Evolutionary conservation across 2,888 invertebrate genomes (phyloP).

Genomic region (Melinopterus prodromus): DNA sequence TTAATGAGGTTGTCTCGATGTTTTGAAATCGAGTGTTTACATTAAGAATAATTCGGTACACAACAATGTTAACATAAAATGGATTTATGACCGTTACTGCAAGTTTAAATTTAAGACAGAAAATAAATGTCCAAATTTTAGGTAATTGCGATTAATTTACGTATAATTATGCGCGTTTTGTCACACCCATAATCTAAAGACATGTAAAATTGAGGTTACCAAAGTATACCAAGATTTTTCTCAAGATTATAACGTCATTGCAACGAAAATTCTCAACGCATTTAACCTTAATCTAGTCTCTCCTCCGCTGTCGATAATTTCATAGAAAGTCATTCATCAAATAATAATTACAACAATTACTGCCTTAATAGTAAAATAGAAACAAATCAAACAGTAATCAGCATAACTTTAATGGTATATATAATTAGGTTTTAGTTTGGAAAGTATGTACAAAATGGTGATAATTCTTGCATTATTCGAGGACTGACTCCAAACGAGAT

Average conservation of each 20-base stretch:
- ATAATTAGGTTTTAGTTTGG: not conserved
- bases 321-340: conserved; percentile 4
- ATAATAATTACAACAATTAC: not conserved
- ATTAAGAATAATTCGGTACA: not conserved
- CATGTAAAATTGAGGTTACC: not conserved
- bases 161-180: not conserved
- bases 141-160: not conserved
- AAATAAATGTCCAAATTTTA: too few relatives aligned
- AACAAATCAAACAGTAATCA: not conserved
- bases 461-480: conserved; percentile 48
- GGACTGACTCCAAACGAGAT: conserved; percentile 56
- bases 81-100: too few relatives aligned
- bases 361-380: not conserved
- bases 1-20: not conserved
- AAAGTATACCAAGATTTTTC: conserved; percentile 4
- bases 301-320: not conserved
- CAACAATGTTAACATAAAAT: not conserved
- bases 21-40: not conserved
- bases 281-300: not conserved
- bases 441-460: not conserved
- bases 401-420: not conserved
- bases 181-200: not conserved
- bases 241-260: not conserved
- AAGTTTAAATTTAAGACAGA: too few relatives aligned
- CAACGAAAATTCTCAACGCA: not conserved